A percentile compares a stretch with the other conserved stretches of the same genome.
These are phyloP conservation scores for Epirrhoe alternata DNA, from an alignment of 2,888 invertebrate genomes.

Conservation along the genomic window DNA sequence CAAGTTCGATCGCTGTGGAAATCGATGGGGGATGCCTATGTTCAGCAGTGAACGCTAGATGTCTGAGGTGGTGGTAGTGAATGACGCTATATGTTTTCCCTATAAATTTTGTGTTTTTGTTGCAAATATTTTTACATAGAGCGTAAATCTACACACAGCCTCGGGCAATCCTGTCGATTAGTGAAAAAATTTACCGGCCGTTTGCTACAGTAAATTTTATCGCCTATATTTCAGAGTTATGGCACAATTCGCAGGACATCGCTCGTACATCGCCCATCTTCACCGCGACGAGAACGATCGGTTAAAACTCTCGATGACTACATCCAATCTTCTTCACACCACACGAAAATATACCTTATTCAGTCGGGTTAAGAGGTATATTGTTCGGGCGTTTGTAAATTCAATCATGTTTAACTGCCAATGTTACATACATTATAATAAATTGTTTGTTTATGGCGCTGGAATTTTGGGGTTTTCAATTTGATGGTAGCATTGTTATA, in stretches of 20 bases:
- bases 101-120: no score
- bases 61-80: no score
- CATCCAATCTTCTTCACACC: conserved; percentile 28
- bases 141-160: neutral
- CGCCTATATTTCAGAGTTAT: conserved; percentile 30
- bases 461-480: conserved; percentile 5
- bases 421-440: conserved; percentile 34
- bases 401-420: conserved; percentile 43
- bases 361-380: conserved; percentile 13
- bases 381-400: conserved; percentile 28
- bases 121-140: neutral
- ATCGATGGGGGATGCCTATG: no score
- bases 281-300: conserved; percentile 38
- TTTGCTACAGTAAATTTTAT: conserved; percentile 4
- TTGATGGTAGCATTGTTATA: neutral
- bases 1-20: no score
- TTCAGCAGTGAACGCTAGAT: no score
- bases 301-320: conserved; percentile 40
- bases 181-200: neutral
- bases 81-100: no score
- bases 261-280: conserved; percentile 31
- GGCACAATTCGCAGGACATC: conserved; percentile 27
- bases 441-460: conserved; percentile 32
- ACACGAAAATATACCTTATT: conserved; percentile 24
- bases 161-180: conserved; percentile 1